phyloP scores from a whole-genome alignment of 2,797 vertebrate genomes.

The Leuciscus waleckii region DNA sequence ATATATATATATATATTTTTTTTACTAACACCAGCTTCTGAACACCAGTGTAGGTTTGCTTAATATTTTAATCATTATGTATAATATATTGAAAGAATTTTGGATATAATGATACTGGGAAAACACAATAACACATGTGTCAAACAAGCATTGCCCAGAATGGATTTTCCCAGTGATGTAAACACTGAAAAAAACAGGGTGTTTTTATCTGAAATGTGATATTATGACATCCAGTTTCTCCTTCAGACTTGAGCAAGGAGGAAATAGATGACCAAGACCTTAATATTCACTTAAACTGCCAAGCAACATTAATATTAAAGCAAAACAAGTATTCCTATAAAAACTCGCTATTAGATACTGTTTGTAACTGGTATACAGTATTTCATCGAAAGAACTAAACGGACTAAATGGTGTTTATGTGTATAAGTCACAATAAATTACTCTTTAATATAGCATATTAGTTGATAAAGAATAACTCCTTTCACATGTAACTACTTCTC shows the following conservation, averaged over 20 bases:
- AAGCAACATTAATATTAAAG: background rate
- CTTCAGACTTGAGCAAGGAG: conserved; percentile 24
- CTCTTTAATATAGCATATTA: background rate
- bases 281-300: background rate
- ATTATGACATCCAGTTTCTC: conserved; percentile 12
- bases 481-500: background rate
- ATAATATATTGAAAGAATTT: background rate
- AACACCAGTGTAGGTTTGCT: background rate
- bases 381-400: background rate
- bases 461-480: background rate
- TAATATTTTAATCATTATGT: background rate
- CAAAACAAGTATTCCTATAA: background rate
- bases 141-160: background rate
- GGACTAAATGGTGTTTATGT: background rate
- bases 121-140: background rate
- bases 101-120: background rate
- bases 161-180: conserved; percentile 6
- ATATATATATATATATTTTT: no score
- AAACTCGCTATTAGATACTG: background rate
- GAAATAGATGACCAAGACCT: background rate
- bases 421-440: background rate
- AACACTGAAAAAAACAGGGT: background rate
- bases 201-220: conserved; percentile 4
- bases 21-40: background rate
- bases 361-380: background rate